Evolutionary conservation across 1,140 invertebrate species (phyloP).

Genomic region (Calephelis virginiensis): DNA sequence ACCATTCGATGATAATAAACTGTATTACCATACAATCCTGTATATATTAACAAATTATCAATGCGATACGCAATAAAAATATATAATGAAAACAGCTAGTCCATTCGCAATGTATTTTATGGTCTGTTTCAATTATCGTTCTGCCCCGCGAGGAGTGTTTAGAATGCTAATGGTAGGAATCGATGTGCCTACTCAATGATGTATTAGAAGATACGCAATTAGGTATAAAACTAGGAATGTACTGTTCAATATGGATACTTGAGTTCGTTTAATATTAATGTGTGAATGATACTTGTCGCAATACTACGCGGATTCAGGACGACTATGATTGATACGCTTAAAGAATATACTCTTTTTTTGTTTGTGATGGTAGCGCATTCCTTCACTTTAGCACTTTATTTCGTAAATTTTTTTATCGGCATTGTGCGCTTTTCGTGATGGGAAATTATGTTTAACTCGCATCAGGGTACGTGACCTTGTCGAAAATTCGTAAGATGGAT

Average conservation of each 20-base stretch:
- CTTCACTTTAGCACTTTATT: no score
- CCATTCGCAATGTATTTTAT: conserved; percentile 40
- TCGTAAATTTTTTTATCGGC: no score
- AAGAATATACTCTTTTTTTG: no score
- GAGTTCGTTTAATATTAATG: no score
- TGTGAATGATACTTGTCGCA: no score
- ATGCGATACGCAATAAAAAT: conserved; percentile 45
- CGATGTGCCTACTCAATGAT: conserved; percentile 41
- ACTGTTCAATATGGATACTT: not conserved
- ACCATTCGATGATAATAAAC: conserved; percentile 33
- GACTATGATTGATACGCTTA: no score
- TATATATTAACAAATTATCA: conserved; percentile 52
- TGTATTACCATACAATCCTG: conserved; percentile 34
- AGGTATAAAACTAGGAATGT: conserved; percentile 23
- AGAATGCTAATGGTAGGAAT: conserved; percentile 61
- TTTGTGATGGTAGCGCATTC: no score
- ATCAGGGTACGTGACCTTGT: no score
- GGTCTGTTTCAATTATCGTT: conserved; percentile 51
- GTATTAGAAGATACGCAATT: conserved; percentile 28
- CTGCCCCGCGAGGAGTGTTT: conserved; percentile 35
- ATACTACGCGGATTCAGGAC: no score
- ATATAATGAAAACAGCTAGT: conserved; percentile 36
- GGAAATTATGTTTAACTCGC: no score
- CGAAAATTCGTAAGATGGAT: no score
- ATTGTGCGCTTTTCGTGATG: no score